Conservation (phyloP, 2,113 vertebrate genomes). For the Tautogolabrus adspersus region DNA sequence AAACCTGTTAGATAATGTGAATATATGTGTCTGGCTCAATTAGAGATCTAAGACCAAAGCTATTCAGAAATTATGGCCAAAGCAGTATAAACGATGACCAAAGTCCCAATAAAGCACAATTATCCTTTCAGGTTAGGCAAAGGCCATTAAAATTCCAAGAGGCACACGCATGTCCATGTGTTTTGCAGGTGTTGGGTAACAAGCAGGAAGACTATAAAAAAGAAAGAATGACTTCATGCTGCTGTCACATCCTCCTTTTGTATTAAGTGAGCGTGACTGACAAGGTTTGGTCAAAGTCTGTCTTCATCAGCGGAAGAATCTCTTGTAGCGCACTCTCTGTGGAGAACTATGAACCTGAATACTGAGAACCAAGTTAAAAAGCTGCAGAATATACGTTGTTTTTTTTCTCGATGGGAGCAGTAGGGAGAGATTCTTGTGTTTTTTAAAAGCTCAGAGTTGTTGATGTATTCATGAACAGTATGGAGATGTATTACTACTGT, state of each 20-base stretch:
- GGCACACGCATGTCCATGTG: not conserved
- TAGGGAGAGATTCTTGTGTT: not conserved
- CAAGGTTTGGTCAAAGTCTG: not conserved
- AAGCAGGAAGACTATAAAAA: not conserved
- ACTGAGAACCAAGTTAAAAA: not conserved
- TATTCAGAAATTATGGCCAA: not conserved
- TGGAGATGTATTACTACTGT: too few species aligned
- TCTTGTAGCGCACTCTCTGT: not conserved
- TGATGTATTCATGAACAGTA: not conserved
- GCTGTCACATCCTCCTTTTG: slow-evolving; percentile 3
- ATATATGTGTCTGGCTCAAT: not conserved
- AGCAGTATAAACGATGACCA: not conserved
- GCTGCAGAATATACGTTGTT: not conserved
- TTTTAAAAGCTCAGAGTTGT: not conserved
- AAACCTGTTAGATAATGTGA: not conserved
- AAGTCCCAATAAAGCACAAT: not conserved
- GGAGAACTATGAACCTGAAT: not conserved
- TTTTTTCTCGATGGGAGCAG: not conserved
- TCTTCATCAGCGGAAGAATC: not conserved
- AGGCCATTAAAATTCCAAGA: not conserved
- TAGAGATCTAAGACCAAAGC: not conserved
- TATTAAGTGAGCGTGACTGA: not conserved
- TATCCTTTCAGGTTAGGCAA: not conserved
- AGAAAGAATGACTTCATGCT: slow-evolving; percentile 2
- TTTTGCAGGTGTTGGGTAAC: not conserved